A percentile compares a stretch with the other conserved stretches of the same genome.
These are phyloP conservation scores for Neotoma lepida DNA, from an alignment of 2,113 vertebrate species.

Conservation along the genomic window DNA sequence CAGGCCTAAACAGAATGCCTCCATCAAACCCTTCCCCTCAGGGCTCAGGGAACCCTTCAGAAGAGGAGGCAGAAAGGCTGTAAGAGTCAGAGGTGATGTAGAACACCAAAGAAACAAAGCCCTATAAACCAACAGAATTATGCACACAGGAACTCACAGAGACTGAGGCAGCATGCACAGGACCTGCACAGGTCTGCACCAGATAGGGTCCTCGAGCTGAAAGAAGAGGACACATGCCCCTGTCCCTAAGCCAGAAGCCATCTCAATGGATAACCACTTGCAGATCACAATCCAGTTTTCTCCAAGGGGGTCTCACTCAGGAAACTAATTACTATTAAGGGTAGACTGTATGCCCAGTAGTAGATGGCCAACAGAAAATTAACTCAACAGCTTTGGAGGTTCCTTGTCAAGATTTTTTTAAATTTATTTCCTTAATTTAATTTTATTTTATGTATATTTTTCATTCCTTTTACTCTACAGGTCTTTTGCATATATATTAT, in stretches of 20 bases:
- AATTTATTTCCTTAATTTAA: background rate
- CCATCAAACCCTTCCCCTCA: background rate
- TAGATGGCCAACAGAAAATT: too few species aligned
- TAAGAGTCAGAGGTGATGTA: background rate
- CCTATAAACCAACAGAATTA: background rate
- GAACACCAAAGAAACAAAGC: background rate
- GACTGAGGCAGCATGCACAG: background rate
- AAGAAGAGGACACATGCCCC: background rate
- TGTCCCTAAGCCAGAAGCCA: background rate
- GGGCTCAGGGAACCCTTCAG: background rate
- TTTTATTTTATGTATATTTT: background rate
- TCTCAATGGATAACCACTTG: background rate
- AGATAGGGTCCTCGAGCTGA: background rate
- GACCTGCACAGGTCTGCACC: too few species aligned
- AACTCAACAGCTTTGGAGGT: background rate
- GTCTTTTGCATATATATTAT: background rate
- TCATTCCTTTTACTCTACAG: background rate
- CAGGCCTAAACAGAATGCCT: background rate
- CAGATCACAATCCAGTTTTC: background rate
- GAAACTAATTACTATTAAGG: background rate
- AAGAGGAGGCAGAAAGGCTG: background rate
- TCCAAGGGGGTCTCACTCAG: background rate
- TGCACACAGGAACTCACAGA: background rate
- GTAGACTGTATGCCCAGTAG: background rate
- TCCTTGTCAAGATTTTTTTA: background rate